Evolutionary conservation across 2,888 invertebrate species (phyloP).

Genomic region (Acrocera orbiculus): DNA sequence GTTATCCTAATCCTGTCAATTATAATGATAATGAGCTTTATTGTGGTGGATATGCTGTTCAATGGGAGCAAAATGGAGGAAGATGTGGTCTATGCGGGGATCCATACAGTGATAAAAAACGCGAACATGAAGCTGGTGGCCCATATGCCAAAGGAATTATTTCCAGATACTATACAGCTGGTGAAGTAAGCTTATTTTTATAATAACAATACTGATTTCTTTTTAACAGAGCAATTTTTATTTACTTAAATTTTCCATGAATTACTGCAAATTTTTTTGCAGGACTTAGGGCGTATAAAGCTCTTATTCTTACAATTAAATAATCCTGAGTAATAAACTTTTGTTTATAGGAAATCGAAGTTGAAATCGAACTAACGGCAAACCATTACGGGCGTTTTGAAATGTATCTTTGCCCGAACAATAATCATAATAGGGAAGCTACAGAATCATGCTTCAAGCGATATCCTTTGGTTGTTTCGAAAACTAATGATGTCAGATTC

Average conservation of each 20-base stretch:
- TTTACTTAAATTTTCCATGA: neutral
- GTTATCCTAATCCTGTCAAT: conserved; percentile 85
- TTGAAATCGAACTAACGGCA: conserved; percentile 74
- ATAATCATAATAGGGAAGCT: conserved; percentile 58
- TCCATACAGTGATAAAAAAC: conserved; percentile 50
- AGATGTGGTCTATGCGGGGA: conserved; percentile 85
- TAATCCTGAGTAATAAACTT: neutral
- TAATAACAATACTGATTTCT: neutral
- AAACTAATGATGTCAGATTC: conserved; percentile 51
- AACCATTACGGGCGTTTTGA: conserved; percentile 80
- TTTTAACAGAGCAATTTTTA: neutral
- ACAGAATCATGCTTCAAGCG: conserved; percentile 72
- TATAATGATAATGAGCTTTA: conserved; percentile 89
- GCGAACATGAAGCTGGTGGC: conserved; percentile 82
- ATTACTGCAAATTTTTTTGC: no score
- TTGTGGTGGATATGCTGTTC: conserved; percentile 81
- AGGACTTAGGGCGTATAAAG: no score
- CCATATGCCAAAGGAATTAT: conserved; percentile 73
- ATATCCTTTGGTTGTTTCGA: conserved; percentile 54
- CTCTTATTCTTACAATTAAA: no score
- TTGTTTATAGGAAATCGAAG: conserved; percentile 49
- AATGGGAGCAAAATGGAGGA: conserved; percentile 73
- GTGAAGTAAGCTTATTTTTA: conserved; percentile 41
- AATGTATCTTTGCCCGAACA: conserved; percentile 70
- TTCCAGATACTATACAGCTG: conserved; percentile 60